Evolutionary conservation across 2,113 vertebrate species (phyloP).

Genomic region (Seriola rivoliana): DNA sequence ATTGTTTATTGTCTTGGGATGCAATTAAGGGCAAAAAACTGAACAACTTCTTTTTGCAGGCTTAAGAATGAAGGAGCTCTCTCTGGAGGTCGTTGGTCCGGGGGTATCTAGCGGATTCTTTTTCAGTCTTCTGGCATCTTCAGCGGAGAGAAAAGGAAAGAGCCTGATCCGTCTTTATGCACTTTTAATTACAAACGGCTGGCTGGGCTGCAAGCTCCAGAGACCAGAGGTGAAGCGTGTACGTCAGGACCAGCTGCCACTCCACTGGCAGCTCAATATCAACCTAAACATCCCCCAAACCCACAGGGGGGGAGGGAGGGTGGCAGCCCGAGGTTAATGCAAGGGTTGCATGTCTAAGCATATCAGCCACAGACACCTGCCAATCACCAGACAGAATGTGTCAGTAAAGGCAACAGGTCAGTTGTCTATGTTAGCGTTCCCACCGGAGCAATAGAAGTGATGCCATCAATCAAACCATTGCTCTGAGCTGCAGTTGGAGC

Average conservation of each 20-base stretch:
- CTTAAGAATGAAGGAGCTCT: conserved; percentile 29
- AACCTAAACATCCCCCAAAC: conserved; percentile 60
- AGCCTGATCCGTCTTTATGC: conserved; percentile 66
- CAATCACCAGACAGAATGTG: conserved; percentile 58
- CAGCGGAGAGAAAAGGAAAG: conserved; percentile 31
- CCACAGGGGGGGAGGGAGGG: conserved; percentile 18
- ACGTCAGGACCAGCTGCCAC: conserved; percentile 59
- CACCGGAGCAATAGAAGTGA: conserved; percentile 48
- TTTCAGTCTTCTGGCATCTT: conserved; percentile 43
- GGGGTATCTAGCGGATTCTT: conserved; percentile 30
- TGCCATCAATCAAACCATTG: conserved; percentile 59
- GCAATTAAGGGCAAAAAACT: conserved; percentile 40
- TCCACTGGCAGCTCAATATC: conserved; percentile 67
- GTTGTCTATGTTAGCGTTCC: conserved; percentile 52
- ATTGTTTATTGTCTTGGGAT: conserved; percentile 51
- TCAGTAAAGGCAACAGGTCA: conserved; percentile 51
- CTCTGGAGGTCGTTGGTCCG: neutral
- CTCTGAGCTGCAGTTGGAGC: conserved; percentile 37
- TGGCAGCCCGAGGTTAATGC: conserved; percentile 41
- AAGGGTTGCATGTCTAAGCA: conserved; percentile 56
- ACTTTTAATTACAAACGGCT: conserved; percentile 77
- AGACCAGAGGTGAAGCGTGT: conserved; percentile 67
- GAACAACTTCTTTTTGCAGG: conserved; percentile 15
- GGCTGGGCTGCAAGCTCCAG: conserved; percentile 59
- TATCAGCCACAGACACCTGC: conserved; percentile 66